Base-by-base conservation (phyloP, 1,140 invertebrate species). In the Neoseiulus cucumeris region DNA sequence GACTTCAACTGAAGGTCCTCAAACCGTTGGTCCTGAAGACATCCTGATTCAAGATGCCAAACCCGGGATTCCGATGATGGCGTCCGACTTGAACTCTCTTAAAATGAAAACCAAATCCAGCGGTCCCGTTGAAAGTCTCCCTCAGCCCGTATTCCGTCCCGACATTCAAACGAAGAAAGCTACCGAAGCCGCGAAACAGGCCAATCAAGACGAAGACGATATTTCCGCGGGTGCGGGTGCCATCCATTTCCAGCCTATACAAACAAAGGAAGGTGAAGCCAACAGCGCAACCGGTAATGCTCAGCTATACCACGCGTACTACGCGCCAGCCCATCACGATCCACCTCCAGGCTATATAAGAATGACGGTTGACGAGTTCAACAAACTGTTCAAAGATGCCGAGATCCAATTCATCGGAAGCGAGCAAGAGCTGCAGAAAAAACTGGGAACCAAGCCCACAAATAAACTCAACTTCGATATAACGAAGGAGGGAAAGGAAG, bases 341-440 rank as follows among this genome's bases (percentile, higher is more conserved):
- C 70, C 71, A 9, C 69, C 70, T 12, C 64, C 68, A 59, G 71
- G 71, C 18, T 72, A 72, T 33, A 29, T 68, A n/a, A 64, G 65
- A 44, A 66, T 72, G 65, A 45, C 70, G 12, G 20, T 66, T 1
- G 41, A 69, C 33, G 70, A 72, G 65, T 72, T 72, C 30, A 64
- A 69, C 14, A 65, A 71, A 28, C 22, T 70, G 18, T 72, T 72
- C 65, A 67, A 70, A 29, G 64, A 72, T 39, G 71, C 71, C 14
- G 69, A 70, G 14, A 68, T 70, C 29, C 67, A 66, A 44, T 70
- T 67, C 17, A 41, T 70, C 9, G 59, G 64, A 45, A 69, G 68
- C 33, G 51, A 59, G 9, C 51, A 59, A 20, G 51, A 59, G 22
- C 22, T 59, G 22, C 51, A 59, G 51, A 59, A 59, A 20, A 59